A percentile compares a stretch with the other conserved stretches of the same genome.
phyloP scores from a whole-genome alignment of 2,797 vertebrate genomes.

The Hemibagrus guttatus region DNA sequence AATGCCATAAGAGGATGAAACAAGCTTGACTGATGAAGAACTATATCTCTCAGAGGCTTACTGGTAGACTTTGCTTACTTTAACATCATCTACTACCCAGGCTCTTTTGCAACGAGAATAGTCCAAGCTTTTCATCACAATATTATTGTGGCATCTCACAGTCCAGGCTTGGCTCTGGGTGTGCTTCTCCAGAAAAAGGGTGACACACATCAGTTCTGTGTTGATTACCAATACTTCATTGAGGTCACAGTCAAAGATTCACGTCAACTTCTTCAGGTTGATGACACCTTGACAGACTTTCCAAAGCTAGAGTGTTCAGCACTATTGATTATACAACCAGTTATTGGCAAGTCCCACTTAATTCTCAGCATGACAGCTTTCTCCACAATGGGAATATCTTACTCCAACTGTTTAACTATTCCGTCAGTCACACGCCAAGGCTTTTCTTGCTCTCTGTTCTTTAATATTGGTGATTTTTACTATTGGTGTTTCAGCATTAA shows the following conservation, averaged over 20 bases:
- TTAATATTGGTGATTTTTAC: too few relatives aligned
- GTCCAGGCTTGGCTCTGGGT: neutral
- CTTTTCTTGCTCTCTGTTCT: too few relatives aligned
- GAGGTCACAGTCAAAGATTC: slow-evolving; percentile 27
- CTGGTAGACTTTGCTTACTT: neutral
- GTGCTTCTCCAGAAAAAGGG: slow-evolving; percentile 14
- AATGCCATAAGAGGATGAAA: neutral
- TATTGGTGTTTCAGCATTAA: too few relatives aligned
- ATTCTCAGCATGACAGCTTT: slow-evolving; percentile 24
- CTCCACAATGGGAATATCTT: too few relatives aligned
- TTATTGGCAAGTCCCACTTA: slow-evolving; percentile 34
- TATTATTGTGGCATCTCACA: slow-evolving; percentile 6
- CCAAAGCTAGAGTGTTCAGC: slow-evolving; percentile 18
- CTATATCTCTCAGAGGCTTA: neutral
- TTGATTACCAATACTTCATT: slow-evolving; percentile 17
- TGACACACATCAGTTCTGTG: slow-evolving; percentile 24
- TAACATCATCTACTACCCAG: slow-evolving; percentile 14
- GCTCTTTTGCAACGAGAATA: slow-evolving; percentile 4
- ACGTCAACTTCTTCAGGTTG: slow-evolving; percentile 8
- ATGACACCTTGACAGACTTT: slow-evolving; percentile 21
- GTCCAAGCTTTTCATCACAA: slow-evolving; percentile 16
- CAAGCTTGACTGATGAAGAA: neutral
- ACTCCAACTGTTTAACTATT: too few relatives aligned
- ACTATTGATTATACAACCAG: slow-evolving; percentile 21
- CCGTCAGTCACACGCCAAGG: too few relatives aligned